These are phyloP conservation scores for Eugnorisma glareosa DNA, from an alignment of 2,888 invertebrate species.

Conservation along the genomic window DNA sequence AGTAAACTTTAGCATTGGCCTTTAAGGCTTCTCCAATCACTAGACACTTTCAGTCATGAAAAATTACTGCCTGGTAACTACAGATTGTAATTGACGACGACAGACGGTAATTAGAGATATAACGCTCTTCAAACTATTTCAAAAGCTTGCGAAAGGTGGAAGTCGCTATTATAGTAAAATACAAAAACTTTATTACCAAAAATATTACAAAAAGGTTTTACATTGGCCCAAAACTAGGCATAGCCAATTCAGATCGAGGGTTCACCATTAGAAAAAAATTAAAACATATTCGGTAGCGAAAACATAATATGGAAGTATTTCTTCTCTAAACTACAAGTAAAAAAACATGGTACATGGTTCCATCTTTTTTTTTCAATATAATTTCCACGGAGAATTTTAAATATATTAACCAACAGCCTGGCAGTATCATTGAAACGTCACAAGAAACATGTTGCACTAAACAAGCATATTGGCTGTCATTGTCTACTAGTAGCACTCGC, in stretches of 20 bases:
- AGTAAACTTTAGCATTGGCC: background rate
- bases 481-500: background rate
- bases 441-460: background rate
- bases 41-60: background rate
- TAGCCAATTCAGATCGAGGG: too few relatives aligned
- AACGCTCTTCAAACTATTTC: background rate
- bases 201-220: too few relatives aligned
- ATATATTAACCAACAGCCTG: too few relatives aligned
- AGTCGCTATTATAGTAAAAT: too few relatives aligned
- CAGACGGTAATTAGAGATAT: background rate
- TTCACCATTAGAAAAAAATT: too few relatives aligned
- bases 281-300: too few relatives aligned
- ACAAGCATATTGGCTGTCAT: background rate
- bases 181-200: too few relatives aligned
- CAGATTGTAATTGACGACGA: too few relatives aligned
- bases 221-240: too few relatives aligned
- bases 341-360: background rate
- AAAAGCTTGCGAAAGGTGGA: background rate
- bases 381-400: background rate
- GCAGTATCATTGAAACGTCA: background rate
- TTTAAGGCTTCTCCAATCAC: background rate
- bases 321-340: too few relatives aligned
- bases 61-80: too few relatives aligned
- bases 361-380: background rate
- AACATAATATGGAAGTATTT: too few relatives aligned